phyloP scores from a whole-genome alignment of 2,888 invertebrate genomes.

The Pegoplata infirma region DNA sequence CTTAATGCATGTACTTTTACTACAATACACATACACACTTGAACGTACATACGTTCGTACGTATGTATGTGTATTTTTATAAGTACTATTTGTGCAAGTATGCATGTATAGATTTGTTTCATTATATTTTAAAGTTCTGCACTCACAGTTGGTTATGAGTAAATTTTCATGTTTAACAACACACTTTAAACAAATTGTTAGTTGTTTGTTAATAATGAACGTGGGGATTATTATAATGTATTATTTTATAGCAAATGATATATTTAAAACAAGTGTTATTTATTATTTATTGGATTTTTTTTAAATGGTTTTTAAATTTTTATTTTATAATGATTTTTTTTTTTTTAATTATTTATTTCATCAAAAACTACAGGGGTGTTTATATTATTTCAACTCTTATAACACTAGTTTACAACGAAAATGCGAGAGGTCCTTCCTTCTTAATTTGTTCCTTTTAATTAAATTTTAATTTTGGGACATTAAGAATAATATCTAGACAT shows the following conservation, averaged over 20 bases:
- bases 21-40: background rate
- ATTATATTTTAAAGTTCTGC: background rate
- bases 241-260: background rate
- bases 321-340: too few species aligned
- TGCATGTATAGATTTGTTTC: background rate
- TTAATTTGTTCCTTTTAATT: too few species aligned
- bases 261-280: background rate
- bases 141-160: slow-evolving; percentile 9
- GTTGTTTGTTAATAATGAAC: slow-evolving; percentile 45
- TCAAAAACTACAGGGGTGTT: too few species aligned
- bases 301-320: too few species aligned
- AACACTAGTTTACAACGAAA: too few species aligned
- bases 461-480: too few species aligned
- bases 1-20: background rate
- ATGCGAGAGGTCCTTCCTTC: too few species aligned
- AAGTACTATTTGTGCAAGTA: background rate
- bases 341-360: too few species aligned
- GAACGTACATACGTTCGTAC: background rate
- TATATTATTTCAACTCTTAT: too few species aligned
- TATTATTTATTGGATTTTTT: background rate
- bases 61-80: background rate
- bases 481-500: too few species aligned
- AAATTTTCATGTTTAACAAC: slow-evolving; percentile 47
- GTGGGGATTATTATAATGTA: background rate
- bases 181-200: slow-evolving; percentile 50